Percentiles rank a stretch among this genome's conserved stretches.
Evolutionary conservation across 1,140 invertebrate genomes (phyloP).

Genomic region (Rhopalosiphum maidis): DNA sequence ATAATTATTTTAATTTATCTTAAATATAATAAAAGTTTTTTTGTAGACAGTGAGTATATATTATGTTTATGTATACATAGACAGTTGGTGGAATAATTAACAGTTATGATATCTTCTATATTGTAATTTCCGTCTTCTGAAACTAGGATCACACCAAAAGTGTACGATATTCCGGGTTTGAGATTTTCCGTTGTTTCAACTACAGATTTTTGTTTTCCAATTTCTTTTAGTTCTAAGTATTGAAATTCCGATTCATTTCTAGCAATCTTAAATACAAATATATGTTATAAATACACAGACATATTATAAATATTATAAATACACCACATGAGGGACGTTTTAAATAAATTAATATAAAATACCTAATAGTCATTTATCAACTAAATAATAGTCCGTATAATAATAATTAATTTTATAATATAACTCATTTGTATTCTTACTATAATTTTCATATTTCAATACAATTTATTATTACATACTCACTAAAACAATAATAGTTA

Average conservation of each 20-base stretch:
- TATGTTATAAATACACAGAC: neutral
- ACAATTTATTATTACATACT: too few relatives aligned
- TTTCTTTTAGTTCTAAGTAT: conserved; percentile 20
- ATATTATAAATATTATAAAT: neutral
- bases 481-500: too few relatives aligned
- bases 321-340: neutral
- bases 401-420: too few relatives aligned
- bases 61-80: neutral
- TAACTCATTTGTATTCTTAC: too few relatives aligned
- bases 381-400: too few relatives aligned
- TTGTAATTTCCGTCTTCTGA: conserved; percentile 36
- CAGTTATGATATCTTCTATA: neutral
- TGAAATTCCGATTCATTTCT: neutral
- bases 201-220: neutral
- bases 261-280: neutral
- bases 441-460: too few relatives aligned
- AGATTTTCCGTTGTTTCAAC: neutral
- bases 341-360: too few relatives aligned
- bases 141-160: neutral
- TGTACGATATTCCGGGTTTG: neutral
- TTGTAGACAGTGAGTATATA: neutral
- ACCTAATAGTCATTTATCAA: too few relatives aligned
- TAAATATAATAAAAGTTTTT: neutral
- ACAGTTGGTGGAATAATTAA: neutral
- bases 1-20: neutral